These are phyloP conservation scores for Alca torda DNA, from an alignment of 2,797 vertebrate species.

Conservation along the genomic window DNA sequence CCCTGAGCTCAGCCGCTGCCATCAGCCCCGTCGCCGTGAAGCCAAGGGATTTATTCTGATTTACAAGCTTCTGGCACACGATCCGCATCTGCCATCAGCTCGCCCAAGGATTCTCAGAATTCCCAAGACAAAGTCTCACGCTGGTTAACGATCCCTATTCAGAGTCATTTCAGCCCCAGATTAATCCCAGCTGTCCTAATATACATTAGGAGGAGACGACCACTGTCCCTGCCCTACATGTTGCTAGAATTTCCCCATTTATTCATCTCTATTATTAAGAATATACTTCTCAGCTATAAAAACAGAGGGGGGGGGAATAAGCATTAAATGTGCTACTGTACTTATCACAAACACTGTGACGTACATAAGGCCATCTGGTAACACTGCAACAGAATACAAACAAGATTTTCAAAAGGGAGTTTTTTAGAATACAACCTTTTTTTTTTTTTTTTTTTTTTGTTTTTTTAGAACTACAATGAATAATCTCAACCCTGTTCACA, in stretches of 20 bases:
- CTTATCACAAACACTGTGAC: constrained; percentile 63
- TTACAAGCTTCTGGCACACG: background rate
- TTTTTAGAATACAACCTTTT: background rate
- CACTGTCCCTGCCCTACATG: background rate
- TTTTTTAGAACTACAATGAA: background rate
- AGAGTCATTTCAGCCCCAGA: background rate
- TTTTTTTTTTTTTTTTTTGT: background rate
- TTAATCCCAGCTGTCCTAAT: background rate
- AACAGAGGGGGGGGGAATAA: constrained; percentile 2
- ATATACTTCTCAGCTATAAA: constrained; percentile 47
- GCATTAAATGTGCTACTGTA: constrained; percentile 64
- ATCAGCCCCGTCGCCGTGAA: rapidly evolving
- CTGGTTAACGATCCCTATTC: background rate
- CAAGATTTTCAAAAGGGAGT: constrained; percentile 25
- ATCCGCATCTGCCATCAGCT: background rate
- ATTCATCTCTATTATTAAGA: background rate
- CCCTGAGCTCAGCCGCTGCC: background rate
- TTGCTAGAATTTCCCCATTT: background rate
- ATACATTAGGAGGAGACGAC: background rate
- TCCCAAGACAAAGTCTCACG: background rate
- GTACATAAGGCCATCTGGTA: constrained; percentile 71
- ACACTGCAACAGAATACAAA: constrained; percentile 70
- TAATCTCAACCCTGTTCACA: constrained; percentile 46
- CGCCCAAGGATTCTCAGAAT: background rate
- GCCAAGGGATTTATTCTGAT: background rate